These are phyloP conservation scores for Pao palembangensis DNA, from an alignment of 2,113 vertebrate species.

Conservation along the genomic window DNA sequence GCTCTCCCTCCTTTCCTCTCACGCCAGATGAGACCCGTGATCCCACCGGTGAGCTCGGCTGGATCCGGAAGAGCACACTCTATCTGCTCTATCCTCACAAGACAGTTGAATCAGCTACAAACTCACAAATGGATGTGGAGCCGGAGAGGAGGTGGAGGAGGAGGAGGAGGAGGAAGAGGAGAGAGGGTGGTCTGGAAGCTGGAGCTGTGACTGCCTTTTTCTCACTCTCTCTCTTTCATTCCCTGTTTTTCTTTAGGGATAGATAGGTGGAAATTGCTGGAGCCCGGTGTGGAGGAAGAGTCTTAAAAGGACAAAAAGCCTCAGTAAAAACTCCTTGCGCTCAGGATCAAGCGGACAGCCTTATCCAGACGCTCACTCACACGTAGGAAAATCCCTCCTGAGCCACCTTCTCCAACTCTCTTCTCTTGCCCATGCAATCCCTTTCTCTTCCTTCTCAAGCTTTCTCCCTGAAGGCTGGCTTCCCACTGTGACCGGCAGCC, in stretches of 20 bases:
- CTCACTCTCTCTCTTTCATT: slow-evolving; percentile 43
- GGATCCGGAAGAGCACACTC: slow-evolving; percentile 64
- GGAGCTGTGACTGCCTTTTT: slow-evolving; percentile 62
- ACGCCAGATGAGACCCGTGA: slow-evolving; percentile 57
- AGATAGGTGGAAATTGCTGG: slow-evolving; percentile 62
- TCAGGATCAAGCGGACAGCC: slow-evolving; percentile 48
- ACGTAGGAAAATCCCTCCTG: slow-evolving; percentile 66
- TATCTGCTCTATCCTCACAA: slow-evolving; percentile 59
- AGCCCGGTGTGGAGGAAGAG: slow-evolving; percentile 58
- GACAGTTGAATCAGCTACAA: slow-evolving; percentile 65
- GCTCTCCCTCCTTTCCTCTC: slow-evolving; percentile 33
- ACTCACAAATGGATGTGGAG: slow-evolving; percentile 66
- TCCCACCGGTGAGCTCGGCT: slow-evolving; percentile 60
- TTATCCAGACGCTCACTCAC: slow-evolving; percentile 61
- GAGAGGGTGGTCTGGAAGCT: slow-evolving; percentile 67
- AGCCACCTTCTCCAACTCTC: slow-evolving; percentile 69
- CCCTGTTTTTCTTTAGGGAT: slow-evolving; percentile 62
- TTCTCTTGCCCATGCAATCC: slow-evolving; percentile 56
- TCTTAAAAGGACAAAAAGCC: slow-evolving; percentile 45
- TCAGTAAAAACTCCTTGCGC: slow-evolving; percentile 54
- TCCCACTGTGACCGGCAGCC: slow-evolving; percentile 66
- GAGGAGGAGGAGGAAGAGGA: slow-evolving; percentile 41
- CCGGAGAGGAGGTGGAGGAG: slow-evolving; percentile 35
- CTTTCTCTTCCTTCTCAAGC: slow-evolving; percentile 58
- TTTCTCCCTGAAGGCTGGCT: slow-evolving; percentile 57